Percentiles rank a stretch among this genome's conserved stretches.
phyloP scores from a whole-genome alignment of 2,113 vertebrate species.

The Epinephelus moara region DNA sequence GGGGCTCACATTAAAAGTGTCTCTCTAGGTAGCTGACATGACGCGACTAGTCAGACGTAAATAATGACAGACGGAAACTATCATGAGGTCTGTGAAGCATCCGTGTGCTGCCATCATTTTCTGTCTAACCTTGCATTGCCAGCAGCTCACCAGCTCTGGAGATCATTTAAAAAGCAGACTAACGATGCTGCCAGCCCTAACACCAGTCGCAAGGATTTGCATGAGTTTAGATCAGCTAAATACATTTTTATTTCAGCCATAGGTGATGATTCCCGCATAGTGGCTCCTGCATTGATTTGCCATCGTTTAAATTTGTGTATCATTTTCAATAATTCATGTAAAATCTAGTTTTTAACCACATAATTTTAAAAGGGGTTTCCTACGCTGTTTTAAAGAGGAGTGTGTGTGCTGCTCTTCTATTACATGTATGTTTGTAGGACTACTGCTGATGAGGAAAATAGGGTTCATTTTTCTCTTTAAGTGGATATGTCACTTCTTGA shows the following conservation, averaged over 20 bases:
- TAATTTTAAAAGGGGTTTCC: not conserved
- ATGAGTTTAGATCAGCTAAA: conserved; percentile 88
- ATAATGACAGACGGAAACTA: conserved; percentile 99
- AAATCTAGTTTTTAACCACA: conserved; percentile 40
- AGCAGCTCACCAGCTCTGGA: conserved; percentile 91
- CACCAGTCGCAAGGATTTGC: conserved; percentile 88
- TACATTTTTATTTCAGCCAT: conserved; percentile 78
- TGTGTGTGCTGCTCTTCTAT: conserved; percentile 21
- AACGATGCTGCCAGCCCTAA: conserved; percentile 93
- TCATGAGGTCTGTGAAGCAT: conserved; percentile 99
- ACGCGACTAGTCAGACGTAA: conserved; percentile 99
- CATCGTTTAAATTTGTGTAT: conserved; percentile 39
- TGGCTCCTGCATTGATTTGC: conserved; percentile 45
- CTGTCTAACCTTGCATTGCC: conserved; percentile 96
- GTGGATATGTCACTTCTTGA: conserved; percentile 83
- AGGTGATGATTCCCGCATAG: conserved; percentile 65
- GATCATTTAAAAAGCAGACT: conserved; percentile 98
- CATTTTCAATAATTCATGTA: conserved; percentile 45
- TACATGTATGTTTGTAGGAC: conserved; percentile 57
- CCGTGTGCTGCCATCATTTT: conserved; percentile 96
- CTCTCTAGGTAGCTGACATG: conserved; percentile 98
- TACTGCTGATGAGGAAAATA: conserved; percentile 77
- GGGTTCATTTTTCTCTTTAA: conserved; percentile 81
- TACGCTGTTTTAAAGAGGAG: conserved; percentile 1
- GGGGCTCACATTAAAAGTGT: conserved; percentile 91